A percentile compares a stretch with the other conserved stretches of the same genome.
phyloP scores from a whole-genome alignment of 2,797 vertebrate species.

The Helarctos malayanus region DNA sequence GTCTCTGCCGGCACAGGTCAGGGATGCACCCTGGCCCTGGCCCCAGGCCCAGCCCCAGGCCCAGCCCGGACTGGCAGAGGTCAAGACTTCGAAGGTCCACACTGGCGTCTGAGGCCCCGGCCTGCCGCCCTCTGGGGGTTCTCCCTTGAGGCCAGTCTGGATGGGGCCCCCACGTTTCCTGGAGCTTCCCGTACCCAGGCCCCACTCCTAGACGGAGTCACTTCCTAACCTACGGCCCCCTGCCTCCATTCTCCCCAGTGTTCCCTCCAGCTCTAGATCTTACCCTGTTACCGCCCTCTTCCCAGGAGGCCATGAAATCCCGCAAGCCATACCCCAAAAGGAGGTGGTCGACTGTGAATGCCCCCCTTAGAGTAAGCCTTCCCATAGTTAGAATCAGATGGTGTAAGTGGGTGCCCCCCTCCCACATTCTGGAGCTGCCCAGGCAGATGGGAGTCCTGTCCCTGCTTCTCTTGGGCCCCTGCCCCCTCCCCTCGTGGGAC shows the following conservation, averaged over 20 bases:
- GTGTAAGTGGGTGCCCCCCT: too few species aligned
- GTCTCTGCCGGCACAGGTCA: background rate
- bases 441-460: too few species aligned
- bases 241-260: background rate
- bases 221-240: background rate
- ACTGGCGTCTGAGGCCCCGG: background rate
- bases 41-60: too few species aligned
- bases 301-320: background rate
- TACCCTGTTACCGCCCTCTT: too few species aligned
- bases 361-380: background rate
- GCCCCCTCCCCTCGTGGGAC: background rate
- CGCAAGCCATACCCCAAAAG: background rate
- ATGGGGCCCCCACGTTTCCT: background rate
- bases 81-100: background rate
- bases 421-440: background rate
- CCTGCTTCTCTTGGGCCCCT: background rate
- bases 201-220: background rate
- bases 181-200: background rate
- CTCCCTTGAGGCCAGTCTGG: background rate
- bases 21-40: fast-evolving
- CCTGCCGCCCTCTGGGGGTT: background rate
- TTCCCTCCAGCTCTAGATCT: background rate
- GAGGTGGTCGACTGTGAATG: fast-evolving
- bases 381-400: background rate
- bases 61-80: background rate